A percentile compares a stretch with the other conserved stretches of the same genome.
These are phyloP conservation scores for Leptodactylus fuscus DNA, from an alignment of 2,113 vertebrate genomes.

Conservation along the genomic window DNA sequence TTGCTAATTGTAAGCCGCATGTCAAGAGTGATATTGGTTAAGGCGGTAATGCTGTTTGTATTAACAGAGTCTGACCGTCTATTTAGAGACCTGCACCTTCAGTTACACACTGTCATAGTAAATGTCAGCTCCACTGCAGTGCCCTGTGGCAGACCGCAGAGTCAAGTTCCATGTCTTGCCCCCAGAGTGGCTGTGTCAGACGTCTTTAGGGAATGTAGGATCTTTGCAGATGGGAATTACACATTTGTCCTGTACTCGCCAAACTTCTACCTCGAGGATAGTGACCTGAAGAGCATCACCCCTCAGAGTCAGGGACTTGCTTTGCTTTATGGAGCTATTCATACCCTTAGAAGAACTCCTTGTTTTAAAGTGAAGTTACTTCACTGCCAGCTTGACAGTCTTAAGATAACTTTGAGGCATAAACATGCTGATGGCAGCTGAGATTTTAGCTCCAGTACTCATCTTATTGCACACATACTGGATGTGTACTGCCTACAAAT, in stretches of 20 bases:
- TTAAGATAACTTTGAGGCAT: neutral
- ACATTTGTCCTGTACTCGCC: constrained; percentile 3
- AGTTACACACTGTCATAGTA: constrained; percentile 41
- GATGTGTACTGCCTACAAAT: neutral
- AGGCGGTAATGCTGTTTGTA: constrained; percentile 3
- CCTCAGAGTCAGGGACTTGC: constrained; percentile 11
- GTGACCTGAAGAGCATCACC: constrained; percentile 25
- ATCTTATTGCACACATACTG: neutral
- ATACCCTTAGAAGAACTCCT: constrained; percentile 11
- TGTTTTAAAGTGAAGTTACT: neutral
- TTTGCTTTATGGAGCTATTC: neutral
- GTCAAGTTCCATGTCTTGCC: constrained; percentile 44
- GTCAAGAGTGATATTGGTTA: constrained; percentile 42
- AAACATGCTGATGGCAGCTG: constrained; percentile 11
- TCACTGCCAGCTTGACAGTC: constrained; percentile 14
- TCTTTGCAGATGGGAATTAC: constrained; percentile 49
- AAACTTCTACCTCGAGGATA: constrained; percentile 29
- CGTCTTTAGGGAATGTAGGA: constrained; percentile 26
- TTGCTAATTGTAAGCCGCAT: constrained; percentile 38
- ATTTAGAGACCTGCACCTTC: constrained; percentile 56
- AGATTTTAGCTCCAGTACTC: neutral
- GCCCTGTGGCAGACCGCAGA: constrained; percentile 32
- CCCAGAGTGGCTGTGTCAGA: constrained; percentile 40
- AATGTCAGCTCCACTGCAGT: constrained; percentile 33
- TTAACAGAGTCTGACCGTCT: constrained; percentile 48